Evolutionary conservation across 2,888 invertebrate species (phyloP), one percentile per base, ranked within the genome.

Genomic region (Drosophila prolongata): DNA sequence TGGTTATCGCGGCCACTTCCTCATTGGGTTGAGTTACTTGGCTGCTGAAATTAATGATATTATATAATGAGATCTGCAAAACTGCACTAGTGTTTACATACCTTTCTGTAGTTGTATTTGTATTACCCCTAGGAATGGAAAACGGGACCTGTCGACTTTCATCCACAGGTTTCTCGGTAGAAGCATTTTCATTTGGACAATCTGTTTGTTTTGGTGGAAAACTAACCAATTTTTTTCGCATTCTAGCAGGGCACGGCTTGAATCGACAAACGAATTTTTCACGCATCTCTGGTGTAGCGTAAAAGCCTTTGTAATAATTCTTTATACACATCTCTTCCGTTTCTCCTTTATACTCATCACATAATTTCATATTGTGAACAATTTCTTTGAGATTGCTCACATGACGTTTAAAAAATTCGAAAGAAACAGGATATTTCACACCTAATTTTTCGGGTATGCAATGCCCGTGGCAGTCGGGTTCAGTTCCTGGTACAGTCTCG

Each of bases 301-400:
- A 84, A 27, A 84, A 83, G 0, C 53, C 70, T 11, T 66, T 50
- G 19, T 66, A 79, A 19, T 80, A 83, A 16, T 60, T 67, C 6
- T 58, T 14, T 3, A 34, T 52, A 9, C 75, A 76, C 9, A 69
- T 57, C 0, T 74, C 47, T 6, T 49, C 43, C 0, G 75, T 47
- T 64, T 64, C 75, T 0, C 2, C 46, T 5, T 46, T 72, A 16
- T 67, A 71, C 11, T 74, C 54, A 1, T 46, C 59, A 6, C 65
- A 46, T 1, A 16, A 6, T 6, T 52, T 6, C 80, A 84, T 83
- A 53, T 78, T 10, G 0, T 54, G 0, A 0, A 49, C 67, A 27
- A 84, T 80, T 3, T 35, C 42, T 0, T 66, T 34, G 0, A 82
- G 40, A 47, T 47, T 47, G 14, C 47, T 16, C 2, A 47, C 47